phyloP scores from a whole-genome alignment of 2,888 invertebrate genomes.

The Drosophila subsilvestris region DNA sequence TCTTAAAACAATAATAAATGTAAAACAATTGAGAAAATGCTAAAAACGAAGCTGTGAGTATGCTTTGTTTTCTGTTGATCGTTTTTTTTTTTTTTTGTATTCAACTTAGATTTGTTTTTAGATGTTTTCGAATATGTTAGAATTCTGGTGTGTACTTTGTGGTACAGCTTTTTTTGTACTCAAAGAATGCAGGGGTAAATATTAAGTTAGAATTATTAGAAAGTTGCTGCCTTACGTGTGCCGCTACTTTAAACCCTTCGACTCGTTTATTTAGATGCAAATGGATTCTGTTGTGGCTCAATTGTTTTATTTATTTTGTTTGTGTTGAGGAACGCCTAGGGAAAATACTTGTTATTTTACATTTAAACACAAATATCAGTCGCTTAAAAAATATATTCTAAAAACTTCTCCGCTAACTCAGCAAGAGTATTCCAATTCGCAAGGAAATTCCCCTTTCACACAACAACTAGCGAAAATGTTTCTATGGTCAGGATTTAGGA shows the following conservation, averaged over 20 bases:
- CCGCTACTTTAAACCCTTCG: not conserved
- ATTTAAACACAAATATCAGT: no score
- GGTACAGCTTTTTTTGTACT: not conserved
- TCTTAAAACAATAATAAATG: conserved; percentile 30
- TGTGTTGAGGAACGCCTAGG: no score
- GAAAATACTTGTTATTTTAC: no score
- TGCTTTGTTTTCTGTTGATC: conserved; percentile 21
- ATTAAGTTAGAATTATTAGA: not conserved
- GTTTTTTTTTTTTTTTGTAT: conserved; percentile 26
- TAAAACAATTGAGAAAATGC: conserved; percentile 14
- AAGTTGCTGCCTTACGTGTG: not conserved
- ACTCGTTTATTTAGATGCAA: no score
- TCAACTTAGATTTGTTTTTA: conserved; percentile 1
- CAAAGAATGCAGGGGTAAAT: no score
- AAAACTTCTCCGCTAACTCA: not conserved
- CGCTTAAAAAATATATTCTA: not conserved
- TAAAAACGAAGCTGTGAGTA: not conserved
- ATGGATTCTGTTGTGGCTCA: no score
- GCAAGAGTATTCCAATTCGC: not conserved
- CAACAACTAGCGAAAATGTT: not conserved
- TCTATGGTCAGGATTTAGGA: not conserved
- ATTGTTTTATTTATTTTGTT: no score
- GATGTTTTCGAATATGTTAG: not conserved
- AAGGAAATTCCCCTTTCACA: not conserved
- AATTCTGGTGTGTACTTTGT: not conserved